phyloP scores from a whole-genome alignment of 1,140 invertebrate species.

The Whitmania pigra region DNA sequence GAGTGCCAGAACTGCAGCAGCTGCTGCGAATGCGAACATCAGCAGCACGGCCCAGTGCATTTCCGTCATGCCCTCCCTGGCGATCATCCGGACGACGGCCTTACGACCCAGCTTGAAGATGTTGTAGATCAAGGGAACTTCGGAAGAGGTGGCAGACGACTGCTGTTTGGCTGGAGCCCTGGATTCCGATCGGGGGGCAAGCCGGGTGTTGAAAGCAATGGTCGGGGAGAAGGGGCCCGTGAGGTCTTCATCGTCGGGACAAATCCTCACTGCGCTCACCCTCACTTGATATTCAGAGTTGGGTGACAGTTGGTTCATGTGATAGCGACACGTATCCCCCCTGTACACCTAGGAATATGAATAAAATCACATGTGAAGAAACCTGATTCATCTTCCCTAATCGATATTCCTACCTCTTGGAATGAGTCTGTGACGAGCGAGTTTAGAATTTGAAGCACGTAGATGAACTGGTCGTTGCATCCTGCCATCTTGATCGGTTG shows the following conservation, averaged over 20 bases:
- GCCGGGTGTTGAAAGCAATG: conserved; percentile 46
- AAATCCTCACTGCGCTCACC: conserved; percentile 54
- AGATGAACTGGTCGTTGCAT: background rate
- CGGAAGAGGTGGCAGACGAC: conserved; percentile 6
- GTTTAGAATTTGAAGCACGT: background rate
- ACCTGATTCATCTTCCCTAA: no score
- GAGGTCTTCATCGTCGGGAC: conserved; percentile 37
- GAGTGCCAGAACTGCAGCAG: conserved; percentile 53
- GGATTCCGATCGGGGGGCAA: conserved; percentile 28
- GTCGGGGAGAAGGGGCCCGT: conserved; percentile 53
- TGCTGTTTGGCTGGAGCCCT: background rate
- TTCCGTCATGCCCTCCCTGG: conserved; percentile 45
- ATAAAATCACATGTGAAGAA: background rate
- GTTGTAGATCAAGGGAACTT: conserved; percentile 11
- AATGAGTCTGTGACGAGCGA: background rate
- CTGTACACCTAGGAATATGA: conserved; percentile 51
- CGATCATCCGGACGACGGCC: background rate
- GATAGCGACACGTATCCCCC: conserved; percentile 53
- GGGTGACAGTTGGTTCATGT: conserved; percentile 54
- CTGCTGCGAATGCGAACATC: conserved; percentile 49
- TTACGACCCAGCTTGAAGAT: conserved; percentile 24
- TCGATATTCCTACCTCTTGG: background rate
- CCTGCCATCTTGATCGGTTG: conserved; percentile 1
- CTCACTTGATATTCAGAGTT: conserved; percentile 59
- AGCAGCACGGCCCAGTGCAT: conserved; percentile 54